These are phyloP conservation scores for Piscicola geometra DNA, from an alignment of 2,888 invertebrate species.

Conservation along the genomic window DNA sequence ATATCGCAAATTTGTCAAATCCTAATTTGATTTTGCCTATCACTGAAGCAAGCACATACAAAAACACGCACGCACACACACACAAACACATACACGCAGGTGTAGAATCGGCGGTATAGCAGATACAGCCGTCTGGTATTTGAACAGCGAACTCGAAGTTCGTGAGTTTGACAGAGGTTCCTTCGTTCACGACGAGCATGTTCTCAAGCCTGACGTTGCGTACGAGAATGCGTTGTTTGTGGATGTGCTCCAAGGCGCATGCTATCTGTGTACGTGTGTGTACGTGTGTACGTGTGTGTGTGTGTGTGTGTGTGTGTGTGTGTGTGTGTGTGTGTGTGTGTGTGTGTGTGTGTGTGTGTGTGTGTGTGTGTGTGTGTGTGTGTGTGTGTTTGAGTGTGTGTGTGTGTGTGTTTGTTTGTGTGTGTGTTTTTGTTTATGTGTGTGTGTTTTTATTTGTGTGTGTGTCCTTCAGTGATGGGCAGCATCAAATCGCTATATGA, in stretches of 20 bases:
- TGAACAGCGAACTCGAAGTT: slow-evolving; percentile 21
- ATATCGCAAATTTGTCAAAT: too few species aligned
- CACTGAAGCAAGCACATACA: too few species aligned
- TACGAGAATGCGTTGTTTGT: background rate
- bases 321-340: slow-evolving; percentile 22
- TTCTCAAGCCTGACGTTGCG: slow-evolving; percentile 10
- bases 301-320: slow-evolving; percentile 26
- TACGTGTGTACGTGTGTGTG: slow-evolving; percentile 11
- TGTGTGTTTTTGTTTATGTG: too few species aligned
- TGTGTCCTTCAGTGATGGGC: too few species aligned
- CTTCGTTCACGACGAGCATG: slow-evolving; percentile 6
- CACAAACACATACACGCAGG: too few species aligned
- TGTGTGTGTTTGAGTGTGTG: too few species aligned
- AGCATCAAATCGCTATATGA: too few species aligned
- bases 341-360: slow-evolving; percentile 25
- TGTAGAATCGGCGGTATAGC: background rate
- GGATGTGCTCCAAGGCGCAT: slow-evolving; percentile 24
- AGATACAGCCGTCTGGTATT: background rate
- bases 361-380: slow-evolving; percentile 26
- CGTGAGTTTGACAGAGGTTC: slow-evolving; percentile 21
- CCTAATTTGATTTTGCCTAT: too few species aligned
- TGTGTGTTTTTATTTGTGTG: too few species aligned
- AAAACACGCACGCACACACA: too few species aligned
- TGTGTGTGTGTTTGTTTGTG: too few species aligned
- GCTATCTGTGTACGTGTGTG: slow-evolving; percentile 5